Evolutionary conservation across 2,797 vertebrate species (phyloP), one percentile per base, ranked within the genome.

Genomic region (Pseudopleuronectes americanus): DNA sequence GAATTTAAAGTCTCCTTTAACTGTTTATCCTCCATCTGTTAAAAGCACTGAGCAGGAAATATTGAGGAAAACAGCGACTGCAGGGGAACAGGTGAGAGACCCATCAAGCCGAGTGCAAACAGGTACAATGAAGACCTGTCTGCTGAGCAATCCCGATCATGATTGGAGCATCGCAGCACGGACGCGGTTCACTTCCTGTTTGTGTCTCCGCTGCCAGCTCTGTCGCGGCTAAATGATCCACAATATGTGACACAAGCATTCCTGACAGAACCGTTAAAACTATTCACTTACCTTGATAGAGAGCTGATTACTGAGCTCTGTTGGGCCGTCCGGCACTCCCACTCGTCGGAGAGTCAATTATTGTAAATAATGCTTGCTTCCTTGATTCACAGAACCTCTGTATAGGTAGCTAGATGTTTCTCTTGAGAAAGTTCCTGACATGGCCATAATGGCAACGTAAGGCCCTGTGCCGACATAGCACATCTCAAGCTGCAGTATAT

Each of bases 221-320:
- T 84, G 82, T 86, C 83, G 79, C 71, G 58, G 71, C 65, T 79
- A 81, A 84, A 78, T 73, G 66, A 89, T 83, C 65, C 12, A 31
- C 57, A 73, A 72, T 77, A 76, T 84, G 83, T 77, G 64, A 77
- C 71, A 73, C 14, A 1, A 78, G 16, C 47, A 54, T 65, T 75
- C 36, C 81, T 76, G 85, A 87, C 85, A 88, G 79, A 75, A 62
- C 56, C 61, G 60, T 75, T 83, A 51, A 83, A 83, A 80, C 48
- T 58, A 58, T 68, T 79, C 66, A 76, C 75, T 83, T 69, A 81
- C 79, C 63, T 65, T 24, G 43, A 73, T 73, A 73, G 76, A 59
- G 52, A 76, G 23, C 68, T 85, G 74, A 83, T 80, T 74, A 76
- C 74, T 57, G 49, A 26, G 56, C 57, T 64, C 71, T 71, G 63